Conservation (phyloP, 2,888 invertebrate species). For the Epicampocera succincta region DNA sequence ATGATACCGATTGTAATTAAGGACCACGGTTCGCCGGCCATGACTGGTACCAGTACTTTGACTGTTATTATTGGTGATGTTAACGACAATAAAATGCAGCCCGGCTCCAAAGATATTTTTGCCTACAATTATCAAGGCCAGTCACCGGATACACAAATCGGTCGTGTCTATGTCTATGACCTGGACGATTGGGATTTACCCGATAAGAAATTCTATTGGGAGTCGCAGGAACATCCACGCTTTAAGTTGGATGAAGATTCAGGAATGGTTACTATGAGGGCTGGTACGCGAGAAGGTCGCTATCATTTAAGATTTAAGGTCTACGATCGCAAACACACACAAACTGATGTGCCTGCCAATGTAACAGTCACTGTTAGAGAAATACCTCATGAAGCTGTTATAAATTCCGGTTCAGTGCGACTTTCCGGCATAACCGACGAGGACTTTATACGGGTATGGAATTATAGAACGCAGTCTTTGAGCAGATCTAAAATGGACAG, state of each 20-base stretch:
- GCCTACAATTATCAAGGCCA: constrained; percentile 98
- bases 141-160: constrained; percentile 94
- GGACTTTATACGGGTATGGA: constrained; percentile 97
- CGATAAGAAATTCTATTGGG: constrained; percentile 98
- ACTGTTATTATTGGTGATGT: constrained; percentile 98
- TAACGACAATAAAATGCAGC: constrained; percentile 99
- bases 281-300: constrained; percentile 93
- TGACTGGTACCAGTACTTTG: constrained; percentile 97
- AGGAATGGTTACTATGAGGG: constrained; percentile 97
- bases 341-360: constrained; percentile 97
- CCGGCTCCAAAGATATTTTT: constrained; percentile 97
- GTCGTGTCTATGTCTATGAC: constrained; percentile 98
- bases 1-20: constrained; percentile 98
- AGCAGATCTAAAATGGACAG: constrained; percentile 94
- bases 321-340: constrained; percentile 96
- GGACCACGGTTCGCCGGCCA: constrained; percentile 97
- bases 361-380: constrained; percentile 96
- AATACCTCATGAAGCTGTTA: constrained; percentile 96
- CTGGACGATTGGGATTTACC: constrained; percentile 99
- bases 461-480: constrained; percentile 92
- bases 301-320: constrained; percentile 92
- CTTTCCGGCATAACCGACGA: constrained; percentile 97
- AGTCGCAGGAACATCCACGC: constrained; percentile 90
- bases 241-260: constrained; percentile 95
- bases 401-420: constrained; percentile 96